Percentiles rank a stretch among this genome's conserved stretches.
These are phyloP conservation scores for Tachina grossa DNA, from an alignment of 2,888 invertebrate genomes.

Conservation along the genomic window DNA sequence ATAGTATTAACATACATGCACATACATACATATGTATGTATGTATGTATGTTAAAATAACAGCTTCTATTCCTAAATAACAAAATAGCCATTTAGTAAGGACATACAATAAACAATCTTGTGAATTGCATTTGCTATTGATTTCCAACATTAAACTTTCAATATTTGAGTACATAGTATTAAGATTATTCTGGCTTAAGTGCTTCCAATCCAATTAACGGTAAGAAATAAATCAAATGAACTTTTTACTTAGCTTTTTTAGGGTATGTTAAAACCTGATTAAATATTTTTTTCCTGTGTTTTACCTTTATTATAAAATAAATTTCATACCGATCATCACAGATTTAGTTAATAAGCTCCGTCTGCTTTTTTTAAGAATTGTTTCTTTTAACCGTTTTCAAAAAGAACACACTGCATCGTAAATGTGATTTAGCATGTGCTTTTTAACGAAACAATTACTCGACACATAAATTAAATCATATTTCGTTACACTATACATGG, in stretches of 20 bases:
- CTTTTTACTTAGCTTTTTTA: constrained; percentile 62
- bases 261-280: constrained; percentile 9
- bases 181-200: neutral
- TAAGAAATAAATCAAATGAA: constrained; percentile 77
- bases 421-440: too few relatives aligned
- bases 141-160: constrained; percentile 12
- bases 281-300: too few relatives aligned
- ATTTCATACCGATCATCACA: too few relatives aligned
- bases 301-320: too few relatives aligned
- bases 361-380: too few relatives aligned
- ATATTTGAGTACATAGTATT: constrained; percentile 66
- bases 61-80: constrained; percentile 9
- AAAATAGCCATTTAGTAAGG: constrained; percentile 26
- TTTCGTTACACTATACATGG: too few relatives aligned
- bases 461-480: too few relatives aligned
- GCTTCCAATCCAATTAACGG: constrained; percentile 79
- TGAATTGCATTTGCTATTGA: constrained; percentile 35
- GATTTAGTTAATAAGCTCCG: too few relatives aligned
- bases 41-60: neutral
- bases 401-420: too few relatives aligned
- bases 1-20: neutral
- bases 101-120: constrained; percentile 35
- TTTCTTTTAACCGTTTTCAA: too few relatives aligned
- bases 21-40: too few relatives aligned
- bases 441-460: too few relatives aligned